Evolutionary conservation across 1,140 invertebrate species (phyloP).

Genomic region (Chlorops oryzae): DNA sequence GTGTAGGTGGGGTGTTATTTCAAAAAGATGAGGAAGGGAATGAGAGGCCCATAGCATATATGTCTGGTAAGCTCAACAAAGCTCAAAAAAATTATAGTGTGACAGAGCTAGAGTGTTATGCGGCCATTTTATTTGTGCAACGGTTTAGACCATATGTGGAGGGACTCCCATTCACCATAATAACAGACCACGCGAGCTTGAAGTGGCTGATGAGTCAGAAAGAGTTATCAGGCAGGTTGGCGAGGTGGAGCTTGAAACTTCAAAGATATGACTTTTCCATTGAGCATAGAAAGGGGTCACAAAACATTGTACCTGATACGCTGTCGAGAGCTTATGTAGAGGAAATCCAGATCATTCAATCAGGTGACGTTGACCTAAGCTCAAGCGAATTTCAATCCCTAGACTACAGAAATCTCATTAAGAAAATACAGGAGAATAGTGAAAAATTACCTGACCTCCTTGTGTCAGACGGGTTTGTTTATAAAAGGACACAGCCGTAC

Average conservation of each 20-base stretch:
- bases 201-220: constrained; percentile 33
- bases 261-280: constrained; percentile 46
- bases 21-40: constrained; percentile 25
- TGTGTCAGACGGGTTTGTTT: constrained; percentile 4
- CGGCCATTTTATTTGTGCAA: constrained; percentile 45
- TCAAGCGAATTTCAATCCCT: not conserved
- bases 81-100: constrained; percentile 46
- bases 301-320: constrained; percentile 37
- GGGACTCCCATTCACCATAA: constrained; percentile 39
- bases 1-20: constrained; percentile 35
- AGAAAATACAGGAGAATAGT: not conserved
- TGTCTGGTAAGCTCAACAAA: constrained; percentile 22
- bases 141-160: constrained; percentile 45
- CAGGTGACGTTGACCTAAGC: not conserved
- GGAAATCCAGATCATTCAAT: not conserved
- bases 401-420: not conserved
- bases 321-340: constrained; percentile 22
- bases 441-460: not conserved
- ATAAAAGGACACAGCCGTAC: not conserved
- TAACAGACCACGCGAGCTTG: constrained; percentile 29
- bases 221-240: constrained; percentile 44
- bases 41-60: constrained; percentile 34
- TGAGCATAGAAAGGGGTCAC: constrained; percentile 40
- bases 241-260: constrained; percentile 46
- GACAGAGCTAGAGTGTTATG: constrained; percentile 48